Evolutionary conservation across 2,113 vertebrate genomes (phyloP), one percentile per base, ranked within the genome.

Genomic region (Ammodytes marinus): DNA sequence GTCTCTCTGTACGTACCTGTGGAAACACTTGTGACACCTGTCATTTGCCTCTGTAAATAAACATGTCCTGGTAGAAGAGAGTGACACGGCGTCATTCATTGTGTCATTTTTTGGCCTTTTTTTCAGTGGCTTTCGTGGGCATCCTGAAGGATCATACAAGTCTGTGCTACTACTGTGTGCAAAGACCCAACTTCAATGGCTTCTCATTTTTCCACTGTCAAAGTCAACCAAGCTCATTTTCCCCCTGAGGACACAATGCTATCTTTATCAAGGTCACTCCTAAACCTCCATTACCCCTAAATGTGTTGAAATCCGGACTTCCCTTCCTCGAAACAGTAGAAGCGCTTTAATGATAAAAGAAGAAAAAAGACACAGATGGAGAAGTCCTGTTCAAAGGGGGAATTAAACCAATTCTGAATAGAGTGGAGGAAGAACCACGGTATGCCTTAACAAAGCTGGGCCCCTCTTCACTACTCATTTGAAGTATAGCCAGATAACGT

Each of bases 31-130:
- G 93, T 95, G 92, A 94, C 90, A 91, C 90, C 91, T 94, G 91
- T 93, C 94, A 94, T 94, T 94, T 91, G 91, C 94, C 88, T 86
- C 90, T 95, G 94, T 95, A 95, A 95, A 95, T 95, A 95, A 95
- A 95, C 93, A 94, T 94, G 92, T 95, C 94, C 94, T 93, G 91
- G 90, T 93, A 93, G 90, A 93, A 93, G 90, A 92, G 77, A 91
- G 89, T 47, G 75, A 72, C 54, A 46, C 6, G 50, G 10, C 39
- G 63, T 84, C 13, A 3, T 88, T 85, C 27, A 9, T 80, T 59
- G 15, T 50, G 58, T 79, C 6, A 0, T 70, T 72, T 50, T 4
- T 14, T 27, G 27, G 3, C 4, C 12, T 67, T 55, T 45, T 67
- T 49, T 45, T 59, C 3, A 5, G 9, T 2, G 12, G 10, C 50